phyloP scores from a whole-genome alignment of 2,797 vertebrate genomes.

The Poeciliopsis paucimaculata region DNA sequence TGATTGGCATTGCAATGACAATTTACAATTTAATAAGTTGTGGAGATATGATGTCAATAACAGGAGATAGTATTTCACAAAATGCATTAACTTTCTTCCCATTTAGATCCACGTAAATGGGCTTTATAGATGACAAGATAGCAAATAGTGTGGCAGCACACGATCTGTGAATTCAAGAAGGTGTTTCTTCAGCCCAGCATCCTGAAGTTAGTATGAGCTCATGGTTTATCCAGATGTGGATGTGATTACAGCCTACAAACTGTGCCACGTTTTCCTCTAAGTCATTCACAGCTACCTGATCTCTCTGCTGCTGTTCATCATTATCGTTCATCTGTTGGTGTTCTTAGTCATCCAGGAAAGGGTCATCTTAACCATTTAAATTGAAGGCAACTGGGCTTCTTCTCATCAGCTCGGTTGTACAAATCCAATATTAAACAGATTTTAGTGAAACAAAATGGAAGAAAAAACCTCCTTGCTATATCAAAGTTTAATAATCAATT shows the following conservation, averaged over 20 bases:
- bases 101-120: neutral
- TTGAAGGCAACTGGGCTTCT: neutral
- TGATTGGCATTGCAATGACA: neutral
- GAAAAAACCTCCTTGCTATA: neutral
- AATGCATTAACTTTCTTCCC: neutral
- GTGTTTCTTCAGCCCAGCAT: slow-evolving; percentile 22
- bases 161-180: neutral
- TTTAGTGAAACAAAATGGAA: neutral
- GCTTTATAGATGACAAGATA: neutral
- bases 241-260: slow-evolving; percentile 36
- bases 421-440: neutral
- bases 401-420: neutral
- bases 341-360: neutral
- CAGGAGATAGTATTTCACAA: neutral
- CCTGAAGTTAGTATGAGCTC: slow-evolving; percentile 1
- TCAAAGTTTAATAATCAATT: neutral
- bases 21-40: neutral
- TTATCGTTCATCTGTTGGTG: slow-evolving; percentile 3
- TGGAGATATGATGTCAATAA: neutral
- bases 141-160: neutral
- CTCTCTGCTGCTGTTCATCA: slow-evolving; percentile 5
- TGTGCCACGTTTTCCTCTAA: slow-evolving; percentile 25
- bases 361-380: neutral
- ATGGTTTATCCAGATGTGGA: slow-evolving; percentile 38
- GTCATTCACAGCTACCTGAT: slow-evolving; percentile 10